Base-by-base conservation (phyloP, 2,113 vertebrate species). In the Epinephelus moara region DNA sequence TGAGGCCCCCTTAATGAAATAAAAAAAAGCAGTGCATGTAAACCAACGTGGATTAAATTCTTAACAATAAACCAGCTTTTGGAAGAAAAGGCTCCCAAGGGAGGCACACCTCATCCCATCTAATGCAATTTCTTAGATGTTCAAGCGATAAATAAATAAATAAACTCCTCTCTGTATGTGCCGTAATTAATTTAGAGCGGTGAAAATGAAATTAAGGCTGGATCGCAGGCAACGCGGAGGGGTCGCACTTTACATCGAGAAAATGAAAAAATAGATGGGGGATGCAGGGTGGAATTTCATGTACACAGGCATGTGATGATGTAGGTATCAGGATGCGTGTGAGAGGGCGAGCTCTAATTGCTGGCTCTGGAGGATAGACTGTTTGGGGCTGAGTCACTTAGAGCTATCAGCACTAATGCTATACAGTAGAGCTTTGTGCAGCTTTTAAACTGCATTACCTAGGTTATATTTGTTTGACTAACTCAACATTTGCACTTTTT, bases 61-160 rank as follows among this genome's bases (percentile, higher is more conserved):
- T 70, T 57, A 82, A 91, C 87, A 83, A 89, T 89, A 63, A 70
- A 61, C 19, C 75, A 25, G 67, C 49, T 75, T 77, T 75, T 61
- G n/a, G 80, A 70, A 19, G 67, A 64, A 72, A 59, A 47, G 25
- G 49, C 68, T 89, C 92, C 90, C 85, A 4, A 3, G 60, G 80
- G 49, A 45, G 90, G 82, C 81, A 61, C 79, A 62, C 84, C 80
- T 77, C 88, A 77, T 88, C 81, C 84, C 70, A 55, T 85, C 75
- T 93, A 93, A 95, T 91, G 85, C 30, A 88, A 93, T 94, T 91
- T 87, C 87, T 90, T 60, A 59, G 67, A 91, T 89, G 92, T 91
- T 87, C 55, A 7, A 76, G 70, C 50, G 7, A 83, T 74, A 84
- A 87, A 91, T 92, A 91, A 91, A 90, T 85, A 88, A 93, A 90